Evolutionary conservation across 2,113 vertebrate genomes (phyloP), one percentile per base, ranked within the genome.

Genomic region (Illadopsis cleaveri): DNA sequence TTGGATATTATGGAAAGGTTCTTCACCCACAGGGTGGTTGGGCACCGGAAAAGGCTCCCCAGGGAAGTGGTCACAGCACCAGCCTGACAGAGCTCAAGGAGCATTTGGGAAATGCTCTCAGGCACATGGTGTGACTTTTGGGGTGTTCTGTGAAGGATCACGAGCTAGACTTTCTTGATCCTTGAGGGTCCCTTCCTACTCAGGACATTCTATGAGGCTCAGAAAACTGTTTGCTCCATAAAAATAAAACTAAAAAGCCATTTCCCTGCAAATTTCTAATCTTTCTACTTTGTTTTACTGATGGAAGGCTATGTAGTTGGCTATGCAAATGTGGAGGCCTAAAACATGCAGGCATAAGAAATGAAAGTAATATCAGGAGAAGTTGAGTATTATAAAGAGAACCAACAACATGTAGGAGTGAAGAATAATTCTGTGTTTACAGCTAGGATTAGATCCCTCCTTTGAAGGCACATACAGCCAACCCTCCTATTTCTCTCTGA

Each of bases 101-200:
- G 15, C 1, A 2, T 56, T 37, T 77, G 40, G 35, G 69, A 21
- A 62, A 37, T 47, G 13, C 12, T 62, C 25, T 62, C 22, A 83
- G 40, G 31, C 14, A 62, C 22, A 33, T 1, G 3, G 5, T 19
- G 14, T 42, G n/a, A 54, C 12, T 42, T 18, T 42, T 35, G 28
- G 27, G 6, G 3, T 35, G 30, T 48, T 12, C 5, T 42, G 5
- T 33, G 18, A 35, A 48, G 62, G 35, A 21, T 7, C 47, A 76
- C 0, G 1, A 69, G 40, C 14, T n/a, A n/a, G n/a, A 54, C 10
- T 47, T 61, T 9, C 47, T 54, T 0, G 0, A 82, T 35, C 22
- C 15, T 28, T 48, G 62, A 23, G 21, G 8, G 21, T 47, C 20
- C 6, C 14, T 68, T 40, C 16, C 38, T 47, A 47, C 8, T 61